Evolutionary conservation across 2,888 invertebrate genomes (phyloP), one percentile per base, ranked within the genome.

Genomic region (Magallana nippona): DNA sequence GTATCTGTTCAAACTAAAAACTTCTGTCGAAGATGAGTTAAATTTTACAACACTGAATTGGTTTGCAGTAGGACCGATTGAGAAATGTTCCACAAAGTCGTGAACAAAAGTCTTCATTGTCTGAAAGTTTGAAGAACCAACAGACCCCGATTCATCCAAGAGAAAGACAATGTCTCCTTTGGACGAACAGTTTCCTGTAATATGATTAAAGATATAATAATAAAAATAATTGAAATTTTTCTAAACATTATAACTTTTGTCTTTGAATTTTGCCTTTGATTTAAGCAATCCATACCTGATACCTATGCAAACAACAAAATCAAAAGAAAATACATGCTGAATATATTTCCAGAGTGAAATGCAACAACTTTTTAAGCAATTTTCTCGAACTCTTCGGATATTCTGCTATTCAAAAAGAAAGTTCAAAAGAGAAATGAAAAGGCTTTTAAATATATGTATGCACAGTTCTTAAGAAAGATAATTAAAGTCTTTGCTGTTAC

Each of bases 131-230:
- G n/a, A 19, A 19, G 19, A 15, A 60, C 60, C 60, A 60, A 60
- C n/a, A 19, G 60, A 60, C 19, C 60, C 60, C 1, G 60, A 60
- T 11, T 60, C 60, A n/a, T 60, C 60, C n/a, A 60, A 19, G 19
- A 60, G 60, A 60, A 60, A 60, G 60, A 60, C n/a, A 19, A 60
- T 60, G 19, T 60, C 60, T 60, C 60, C 60, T 10, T 60, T 60
- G 1, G 60, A 60, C 19, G n/a, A 19, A 5, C 60, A 60, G 5
- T 60, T 19, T 60, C 60, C 60, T 60, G n/a, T 60, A 60, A 60
- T 11, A 8, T 44, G 2, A 27, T 44, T 8, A 44, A 44, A 44
- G 44, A 44, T 8, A 44, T 3, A 60, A 60, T 1, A 10, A 60
- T 1, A 60, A 60, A 60, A 10, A 19, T 60, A n/a, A n/a, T 60